These are phyloP conservation scores for Caenorhabditis becei DNA, from an alignment of 2,888 invertebrate genomes.

Conservation along the genomic window DNA sequence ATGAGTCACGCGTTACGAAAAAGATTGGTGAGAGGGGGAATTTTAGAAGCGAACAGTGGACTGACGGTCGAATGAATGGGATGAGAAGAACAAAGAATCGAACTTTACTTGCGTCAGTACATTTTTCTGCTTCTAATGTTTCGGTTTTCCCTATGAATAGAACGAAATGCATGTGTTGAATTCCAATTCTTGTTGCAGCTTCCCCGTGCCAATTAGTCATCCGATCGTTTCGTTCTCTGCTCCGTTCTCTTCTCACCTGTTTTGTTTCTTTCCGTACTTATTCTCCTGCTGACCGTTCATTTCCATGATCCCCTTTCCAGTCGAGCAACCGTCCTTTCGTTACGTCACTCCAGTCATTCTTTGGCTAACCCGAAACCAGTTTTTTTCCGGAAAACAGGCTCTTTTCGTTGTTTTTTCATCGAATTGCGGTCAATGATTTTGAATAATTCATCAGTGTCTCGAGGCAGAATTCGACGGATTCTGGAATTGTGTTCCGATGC, in stretches of 20 bases:
- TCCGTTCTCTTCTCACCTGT: background rate
- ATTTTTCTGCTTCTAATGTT: background rate
- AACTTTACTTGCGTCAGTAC: constrained; percentile 12
- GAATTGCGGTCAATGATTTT: constrained; percentile 23
- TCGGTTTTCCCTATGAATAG: background rate
- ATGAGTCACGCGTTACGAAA: constrained; percentile 5
- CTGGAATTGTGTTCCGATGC: background rate
- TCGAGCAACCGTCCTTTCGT: constrained; percentile 5
- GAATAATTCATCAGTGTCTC: constrained; percentile 29
- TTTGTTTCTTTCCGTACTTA: constrained; percentile 18
- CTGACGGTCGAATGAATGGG: background rate
- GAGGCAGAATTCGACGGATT: background rate
- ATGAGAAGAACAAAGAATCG: constrained; percentile 16
- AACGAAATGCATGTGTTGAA: background rate
- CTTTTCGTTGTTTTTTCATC: background rate
- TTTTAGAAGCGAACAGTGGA: background rate
- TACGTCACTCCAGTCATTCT: constrained; percentile 26
- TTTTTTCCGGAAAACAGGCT: background rate
- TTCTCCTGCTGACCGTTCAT: constrained; percentile 44
- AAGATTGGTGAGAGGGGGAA: background rate
- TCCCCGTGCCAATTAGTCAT: background rate
- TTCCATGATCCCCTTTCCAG: constrained; percentile 21
- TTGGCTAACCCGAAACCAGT: constrained; percentile 1
- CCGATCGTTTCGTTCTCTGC: background rate
- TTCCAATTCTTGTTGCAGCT: constrained; percentile 1